Conservation (phyloP, 2,797 vertebrate genomes). For the Tarsius wallacei region DNA sequence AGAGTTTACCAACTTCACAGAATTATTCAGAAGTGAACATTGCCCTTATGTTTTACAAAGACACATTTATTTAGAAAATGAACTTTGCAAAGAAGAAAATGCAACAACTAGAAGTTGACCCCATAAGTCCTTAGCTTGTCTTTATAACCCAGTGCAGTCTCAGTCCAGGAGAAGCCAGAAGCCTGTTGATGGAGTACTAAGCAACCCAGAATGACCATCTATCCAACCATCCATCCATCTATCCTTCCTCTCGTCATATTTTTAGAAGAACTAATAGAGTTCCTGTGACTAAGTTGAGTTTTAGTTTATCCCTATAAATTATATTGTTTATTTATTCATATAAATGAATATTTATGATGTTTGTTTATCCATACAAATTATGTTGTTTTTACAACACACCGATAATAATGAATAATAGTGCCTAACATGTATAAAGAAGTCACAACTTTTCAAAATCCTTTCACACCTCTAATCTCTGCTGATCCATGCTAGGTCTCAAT, state of each 20-base stretch:
- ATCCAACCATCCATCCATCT: background rate
- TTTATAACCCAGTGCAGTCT: background rate
- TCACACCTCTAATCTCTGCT: background rate
- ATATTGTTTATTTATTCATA: background rate
- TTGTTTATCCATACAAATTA: background rate
- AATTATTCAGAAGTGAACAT: constrained; percentile 15
- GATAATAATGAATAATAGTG: background rate
- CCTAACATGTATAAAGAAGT: background rate
- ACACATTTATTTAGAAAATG: constrained; percentile 29
- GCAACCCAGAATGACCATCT: background rate
- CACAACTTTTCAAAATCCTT: background rate
- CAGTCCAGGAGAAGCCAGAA: background rate
- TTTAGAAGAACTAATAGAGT: background rate
- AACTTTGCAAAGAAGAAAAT: constrained; percentile 52
- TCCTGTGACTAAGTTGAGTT: background rate
- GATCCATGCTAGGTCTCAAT: background rate
- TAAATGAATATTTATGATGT: background rate
- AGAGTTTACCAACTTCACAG: background rate
- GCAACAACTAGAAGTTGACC: background rate
- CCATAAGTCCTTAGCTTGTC: background rate
- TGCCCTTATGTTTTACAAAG: constrained; percentile 14
- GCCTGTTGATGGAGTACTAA: background rate
- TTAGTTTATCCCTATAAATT: background rate
- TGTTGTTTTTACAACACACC: background rate
- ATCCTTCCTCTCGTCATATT: background rate